Base-by-base conservation (phyloP, 2,888 invertebrate species). In the Sceliomorpha sp. region DNA sequence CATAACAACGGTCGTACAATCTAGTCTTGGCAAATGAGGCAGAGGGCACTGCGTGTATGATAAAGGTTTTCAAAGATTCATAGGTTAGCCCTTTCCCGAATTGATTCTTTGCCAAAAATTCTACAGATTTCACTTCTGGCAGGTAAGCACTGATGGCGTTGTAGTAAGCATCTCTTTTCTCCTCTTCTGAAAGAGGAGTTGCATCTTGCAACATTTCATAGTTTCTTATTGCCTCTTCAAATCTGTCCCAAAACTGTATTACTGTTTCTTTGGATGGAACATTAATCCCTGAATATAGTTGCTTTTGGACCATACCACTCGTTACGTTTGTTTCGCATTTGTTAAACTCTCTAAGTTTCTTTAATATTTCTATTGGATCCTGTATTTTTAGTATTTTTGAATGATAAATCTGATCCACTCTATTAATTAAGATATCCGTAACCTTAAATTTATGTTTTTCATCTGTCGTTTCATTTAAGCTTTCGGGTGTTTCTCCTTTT, bases 371-470 rank as follows among this genome's bases (percentile, higher is more conserved):
- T 24, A 5, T 24, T 5, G 24, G 24, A 24, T 24, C 24, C 7
- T 24, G 24, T 5, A 24, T 24, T 12, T 2, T 29, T 10, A 60
- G 36, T 64, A 7, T 62, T 68, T 2, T 63, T 9, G n/a, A n/a
- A n/a, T n/a, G n/a, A n/a, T n/a, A n/a, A n/a, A n/a, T n/a, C n/a
- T n/a, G n/a, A n/a, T n/a, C n/a, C n/a, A n/a, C n/a, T n/a, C n/a
- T n/a, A n/a, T n/a, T n/a, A n/a, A n/a, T n/a, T n/a, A n/a, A n/a
- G 26, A 60, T 72, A 13, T 72, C 64, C 15, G 60, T 13, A 1
- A 62, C 69, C 32, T 53, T 60, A 39, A 31, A 51, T 15, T 51
- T 62, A 13, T 72, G 40, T 17, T 37, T 36, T 24, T 50, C 39
- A 3, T 6, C 48, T 0, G 39, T 36, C 7, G 4, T 1, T 0